Evolutionary conservation across 2,888 invertebrate genomes (phyloP), one percentile per base, ranked within the genome.

Genomic region (Listrodromus nycthemerus): DNA sequence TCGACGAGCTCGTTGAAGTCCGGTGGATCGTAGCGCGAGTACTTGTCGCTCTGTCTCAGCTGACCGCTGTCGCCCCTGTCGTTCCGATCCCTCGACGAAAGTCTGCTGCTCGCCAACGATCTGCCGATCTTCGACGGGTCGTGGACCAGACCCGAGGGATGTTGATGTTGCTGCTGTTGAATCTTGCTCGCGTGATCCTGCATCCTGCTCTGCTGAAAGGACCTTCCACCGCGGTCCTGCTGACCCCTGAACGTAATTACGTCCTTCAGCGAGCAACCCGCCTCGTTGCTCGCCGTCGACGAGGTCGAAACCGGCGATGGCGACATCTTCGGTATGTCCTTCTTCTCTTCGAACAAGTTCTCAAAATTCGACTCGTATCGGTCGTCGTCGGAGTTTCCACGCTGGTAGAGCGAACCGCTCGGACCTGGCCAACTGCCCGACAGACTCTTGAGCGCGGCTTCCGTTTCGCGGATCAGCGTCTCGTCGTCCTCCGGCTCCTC

Each of bases 341-440:
- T 96, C 91, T 97, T 97, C 90, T 97, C 97, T 90, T 97, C 97
- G 90, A 97, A 97, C 0, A 97, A 94, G 93, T 97, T 97, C 91
- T 97, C 97, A 89, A 97, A 97, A 73, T 96, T 96, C 41, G 96
- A 96, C 89, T 97, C 97, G 89, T 94, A 94, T 80, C 92, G 92
- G 86, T 97, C 97, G 89, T 96, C 96, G 80, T 94, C 94, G 85
- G 96, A 95, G 85, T 95, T 95, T 8, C 93, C 93, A 74, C 95
- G 94, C 77, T 96, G 95, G 89, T 96, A 96, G 83, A 93, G 91
- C 45, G 95, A 95, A 7, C 95, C 95, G 66, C 96, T 94, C 33
- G 96, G 96, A 16, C 96, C 96, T 6, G 96, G 96, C 97, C 97
- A 97, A 92, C 96, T 97, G 19, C 97, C 97, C 0, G 98, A 97